Evolutionary conservation across 35 echinoderm and acorn worm genomes (phyloP).

Genomic region (Amphiura filiformis): DNA sequence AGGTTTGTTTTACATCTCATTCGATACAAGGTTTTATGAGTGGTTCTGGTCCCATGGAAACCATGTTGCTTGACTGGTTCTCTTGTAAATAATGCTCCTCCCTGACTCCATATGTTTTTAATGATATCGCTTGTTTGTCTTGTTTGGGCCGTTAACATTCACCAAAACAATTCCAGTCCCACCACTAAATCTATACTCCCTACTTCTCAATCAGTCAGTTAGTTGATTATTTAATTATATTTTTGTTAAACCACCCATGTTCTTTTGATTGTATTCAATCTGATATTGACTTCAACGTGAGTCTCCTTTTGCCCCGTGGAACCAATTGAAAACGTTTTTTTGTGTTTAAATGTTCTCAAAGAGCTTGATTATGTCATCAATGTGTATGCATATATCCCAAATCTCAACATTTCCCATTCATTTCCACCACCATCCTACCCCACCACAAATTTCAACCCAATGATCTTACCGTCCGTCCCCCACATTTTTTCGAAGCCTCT

Average conservation of each 20-base stretch:
- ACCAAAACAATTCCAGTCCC: not conserved
- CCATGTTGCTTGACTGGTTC: constrained; percentile 8
- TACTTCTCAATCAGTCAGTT: not conserved
- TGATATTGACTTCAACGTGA: not conserved
- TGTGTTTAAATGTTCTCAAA: constrained; percentile 1
- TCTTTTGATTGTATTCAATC: not conserved
- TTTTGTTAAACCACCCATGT: not conserved
- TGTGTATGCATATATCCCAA: constrained; percentile 5
- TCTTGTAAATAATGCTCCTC: constrained; percentile 1
- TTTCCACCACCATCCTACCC: not conserved
- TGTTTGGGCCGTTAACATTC: not conserved
- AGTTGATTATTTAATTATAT: not conserved
- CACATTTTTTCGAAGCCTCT: not conserved
- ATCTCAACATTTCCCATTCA: constrained; percentile 25
- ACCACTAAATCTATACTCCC: not conserved
- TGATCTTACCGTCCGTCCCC: constrained; percentile 26
- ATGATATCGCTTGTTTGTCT: not conserved
- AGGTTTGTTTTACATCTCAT: too few relatives aligned
- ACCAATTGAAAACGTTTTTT: constrained; percentile 6
- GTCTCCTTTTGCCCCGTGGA: not conserved
- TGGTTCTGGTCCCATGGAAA: not conserved
- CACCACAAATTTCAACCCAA: constrained; percentile 7
- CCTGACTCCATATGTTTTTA: not conserved
- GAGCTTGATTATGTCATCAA: constrained; percentile 16
- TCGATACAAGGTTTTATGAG: not conserved